Evolutionary conservation across 2,888 invertebrate species (phyloP).

Genomic region (Eugnorisma glareosa): DNA sequence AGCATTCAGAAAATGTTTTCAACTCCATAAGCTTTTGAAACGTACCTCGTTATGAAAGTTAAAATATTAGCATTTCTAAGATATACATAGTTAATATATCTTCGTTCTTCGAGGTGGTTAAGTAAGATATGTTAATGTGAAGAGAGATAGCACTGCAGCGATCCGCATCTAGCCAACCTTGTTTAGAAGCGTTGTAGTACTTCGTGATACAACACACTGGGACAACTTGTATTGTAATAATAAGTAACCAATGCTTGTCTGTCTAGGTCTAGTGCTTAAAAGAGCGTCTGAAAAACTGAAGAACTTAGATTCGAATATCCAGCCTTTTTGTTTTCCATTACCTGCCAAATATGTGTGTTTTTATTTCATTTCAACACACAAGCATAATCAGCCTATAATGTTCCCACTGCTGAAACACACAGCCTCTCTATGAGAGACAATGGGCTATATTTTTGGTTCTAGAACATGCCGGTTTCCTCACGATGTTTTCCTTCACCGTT

Average conservation of each 20-base stretch:
- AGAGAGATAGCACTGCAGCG: conserved; percentile 44
- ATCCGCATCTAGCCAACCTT: conserved; percentile 29
- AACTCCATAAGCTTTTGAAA: conserved; percentile 30
- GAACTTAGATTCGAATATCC: neutral
- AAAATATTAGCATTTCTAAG: conserved; percentile 52
- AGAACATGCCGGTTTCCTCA: no score
- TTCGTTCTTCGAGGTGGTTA: conserved; percentile 44
- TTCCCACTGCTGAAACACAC: no score
- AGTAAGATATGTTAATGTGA: conserved; percentile 60
- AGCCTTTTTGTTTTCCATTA: neutral
- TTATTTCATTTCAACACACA: no score
- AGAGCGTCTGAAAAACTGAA: neutral
- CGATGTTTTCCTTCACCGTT: no score
- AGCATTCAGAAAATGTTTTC: conserved; percentile 28
- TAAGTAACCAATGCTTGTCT: neutral
- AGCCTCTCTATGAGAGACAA: no score
- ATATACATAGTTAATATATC: conserved; percentile 49
- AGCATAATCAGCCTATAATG: no score
- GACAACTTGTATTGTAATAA: conserved; percentile 17
- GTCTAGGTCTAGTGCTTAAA: neutral
- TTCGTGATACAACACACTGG: conserved; percentile 7
- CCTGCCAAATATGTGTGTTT: neutral
- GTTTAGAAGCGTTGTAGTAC: conserved; percentile 16
- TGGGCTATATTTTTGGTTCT: no score
- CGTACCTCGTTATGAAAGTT: conserved; percentile 47